Evolutionary conservation across 2,113 vertebrate species (phyloP), one percentile per base, ranked within the genome.

Genomic region (Pyxicephalus adspersus): DNA sequence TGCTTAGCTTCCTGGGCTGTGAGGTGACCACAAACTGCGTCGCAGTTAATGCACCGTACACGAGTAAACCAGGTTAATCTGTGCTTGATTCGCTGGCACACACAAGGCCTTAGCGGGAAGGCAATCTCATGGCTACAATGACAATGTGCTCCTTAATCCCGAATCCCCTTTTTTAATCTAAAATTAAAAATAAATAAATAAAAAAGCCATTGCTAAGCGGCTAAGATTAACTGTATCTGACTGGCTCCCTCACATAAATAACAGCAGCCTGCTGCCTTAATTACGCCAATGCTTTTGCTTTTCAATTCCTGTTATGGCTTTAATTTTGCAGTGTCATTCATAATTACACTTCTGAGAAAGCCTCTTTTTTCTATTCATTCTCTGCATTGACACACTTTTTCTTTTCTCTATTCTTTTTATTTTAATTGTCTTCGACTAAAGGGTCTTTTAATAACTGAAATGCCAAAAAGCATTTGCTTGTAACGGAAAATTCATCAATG

Each of bases 1-100:
- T 15, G 5, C 38, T 45, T 45, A 15, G 9, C 60, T 71, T 34
- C 22, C 66, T 8, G 22, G 9, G 51, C 26, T 67, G 64, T 64
- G 9, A 45, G 61, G 54, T 58, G 55, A 60, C 80, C 58, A 76
- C 50, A 34, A 23, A 83, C 29, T 51, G 58, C 55, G 45, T 29
- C 61, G 28, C 15, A 58, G 18, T 50, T 73, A 71, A 67, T 75
- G 68, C 50, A 58, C 61, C 60, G 7, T 58, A 55, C 11, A 13
- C 25, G 28, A 26, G 18, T 80, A 85, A 86, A 83, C 68, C 83
- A 85, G 68, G 58, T 85, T 85, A 86, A 86, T 84, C 83, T 68
- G 64, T 57, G 29, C 61, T 83, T 83, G 64, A 84, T 74, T 82
- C 25, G 80, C 75, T 25, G 63, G 20, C 81, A 76, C 60, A 55